Evolutionary conservation across 1,140 invertebrate genomes (phyloP).

Genomic region (Wiebesia pumilae): DNA sequence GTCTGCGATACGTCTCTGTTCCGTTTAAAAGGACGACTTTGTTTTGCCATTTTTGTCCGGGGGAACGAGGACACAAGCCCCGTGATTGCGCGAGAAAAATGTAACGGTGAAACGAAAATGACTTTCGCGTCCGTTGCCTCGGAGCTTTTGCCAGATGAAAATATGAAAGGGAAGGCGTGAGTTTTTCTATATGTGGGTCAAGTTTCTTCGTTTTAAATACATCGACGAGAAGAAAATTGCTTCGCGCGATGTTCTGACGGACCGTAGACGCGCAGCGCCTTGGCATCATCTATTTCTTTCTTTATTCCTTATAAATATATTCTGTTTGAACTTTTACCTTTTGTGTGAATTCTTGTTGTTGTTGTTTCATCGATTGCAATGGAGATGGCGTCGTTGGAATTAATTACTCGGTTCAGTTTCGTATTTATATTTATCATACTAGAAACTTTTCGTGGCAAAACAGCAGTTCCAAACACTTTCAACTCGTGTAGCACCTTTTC

Average conservation of each 20-base stretch:
- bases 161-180: background rate
- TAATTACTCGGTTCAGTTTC: background rate
- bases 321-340: background rate
- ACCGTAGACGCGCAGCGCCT: background rate
- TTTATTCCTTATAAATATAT: slow-evolving; percentile 17
- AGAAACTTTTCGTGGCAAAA: background rate
- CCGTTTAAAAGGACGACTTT: background rate
- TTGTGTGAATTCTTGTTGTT: slow-evolving; percentile 24
- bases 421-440: background rate
- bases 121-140: slow-evolving; percentile 6
- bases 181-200: slow-evolving; percentile 30
- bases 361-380: background rate
- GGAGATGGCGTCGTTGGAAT: background rate
- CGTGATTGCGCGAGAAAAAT: background rate
- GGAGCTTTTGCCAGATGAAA: slow-evolving; percentile 5
- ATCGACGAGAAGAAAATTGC: background rate
- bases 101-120: slow-evolving; percentile 16
- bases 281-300: background rate
- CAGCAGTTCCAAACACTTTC: background rate
- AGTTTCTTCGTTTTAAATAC: slow-evolving; percentile 24
- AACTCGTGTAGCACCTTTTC: background rate
- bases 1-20: background rate
- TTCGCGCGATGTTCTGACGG: background rate
- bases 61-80: too few species aligned
- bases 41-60: background rate